These are phyloP conservation scores for Epicampocera succincta DNA, from an alignment of 2,888 invertebrate species.

Conservation along the genomic window DNA sequence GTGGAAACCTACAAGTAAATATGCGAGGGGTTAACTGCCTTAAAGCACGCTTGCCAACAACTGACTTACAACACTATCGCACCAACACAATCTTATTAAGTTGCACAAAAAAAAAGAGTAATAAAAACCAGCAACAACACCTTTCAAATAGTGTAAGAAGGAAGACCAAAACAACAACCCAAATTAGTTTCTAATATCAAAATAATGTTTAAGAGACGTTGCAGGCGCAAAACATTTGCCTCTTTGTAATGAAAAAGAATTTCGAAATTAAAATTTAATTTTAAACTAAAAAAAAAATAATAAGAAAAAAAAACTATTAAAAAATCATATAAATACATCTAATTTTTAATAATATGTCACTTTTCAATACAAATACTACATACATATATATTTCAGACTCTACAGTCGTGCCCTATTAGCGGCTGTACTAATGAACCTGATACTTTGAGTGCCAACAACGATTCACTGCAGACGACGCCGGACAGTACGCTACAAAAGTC, in stretches of 20 bases:
- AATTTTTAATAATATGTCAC: not conserved
- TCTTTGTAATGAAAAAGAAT: constrained; percentile 4
- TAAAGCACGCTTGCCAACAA: constrained; percentile 48
- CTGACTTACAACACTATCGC: constrained; percentile 36
- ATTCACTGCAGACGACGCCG: constrained; percentile 76
- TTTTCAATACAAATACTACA: too few relatives aligned
- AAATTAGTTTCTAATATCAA: constrained; percentile 34
- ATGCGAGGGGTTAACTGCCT: constrained; percentile 50
- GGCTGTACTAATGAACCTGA: constrained; percentile 80
- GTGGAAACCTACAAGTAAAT: not conserved
- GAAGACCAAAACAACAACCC: constrained; percentile 1
- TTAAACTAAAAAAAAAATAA: too few relatives aligned
- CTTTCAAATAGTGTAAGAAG: constrained; percentile 49
- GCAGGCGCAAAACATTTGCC: not conserved
- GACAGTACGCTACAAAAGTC: constrained; percentile 78
- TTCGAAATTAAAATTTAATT: not conserved
- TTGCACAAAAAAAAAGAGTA: constrained; percentile 28
- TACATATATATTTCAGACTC: constrained; percentile 84
- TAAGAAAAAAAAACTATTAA: too few relatives aligned
- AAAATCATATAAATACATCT: too few relatives aligned
- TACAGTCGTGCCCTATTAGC: constrained; percentile 86
- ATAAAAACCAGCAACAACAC: constrained; percentile 41
- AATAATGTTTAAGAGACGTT: constrained; percentile 5
- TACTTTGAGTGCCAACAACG: constrained; percentile 78
- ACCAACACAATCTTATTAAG: constrained; percentile 46